Evolutionary conservation across 2,797 vertebrate species (phyloP).

Genomic region (Smutsia temminckii): DNA sequence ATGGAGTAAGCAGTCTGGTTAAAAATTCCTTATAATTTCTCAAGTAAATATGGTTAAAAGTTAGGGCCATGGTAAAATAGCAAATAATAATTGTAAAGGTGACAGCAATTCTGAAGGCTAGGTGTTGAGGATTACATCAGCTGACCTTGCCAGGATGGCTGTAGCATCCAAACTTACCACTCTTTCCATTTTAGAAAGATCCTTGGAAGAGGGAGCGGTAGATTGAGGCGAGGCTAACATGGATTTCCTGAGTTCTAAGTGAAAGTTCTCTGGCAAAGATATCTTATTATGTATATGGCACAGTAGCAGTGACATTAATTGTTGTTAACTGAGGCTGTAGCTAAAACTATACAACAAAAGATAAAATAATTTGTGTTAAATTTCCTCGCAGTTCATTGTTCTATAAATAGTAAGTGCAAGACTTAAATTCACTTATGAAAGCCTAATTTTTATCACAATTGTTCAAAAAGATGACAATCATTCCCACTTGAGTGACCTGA

Average conservation of each 20-base stretch:
- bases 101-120: neutral
- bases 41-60: neutral
- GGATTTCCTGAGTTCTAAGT: neutral
- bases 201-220: neutral
- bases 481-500: neutral
- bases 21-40: neutral
- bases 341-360: conserved; percentile 6
- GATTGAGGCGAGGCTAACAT: neutral
- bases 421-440: conserved; percentile 35
- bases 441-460: conserved; percentile 20
- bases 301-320: neutral
- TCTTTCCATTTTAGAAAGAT: conserved; percentile 18
- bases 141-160: neutral
- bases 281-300: neutral
- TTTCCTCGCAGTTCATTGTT: conserved; percentile 2
- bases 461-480: neutral
- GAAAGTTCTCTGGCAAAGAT: neutral
- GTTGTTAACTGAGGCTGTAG: neutral
- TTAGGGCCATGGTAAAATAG: neutral
- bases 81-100: neutral
- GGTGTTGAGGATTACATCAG: neutral
- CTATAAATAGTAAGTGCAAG: conserved; percentile 2
- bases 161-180: neutral
- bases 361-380: neutral
- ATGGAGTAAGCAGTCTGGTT: neutral